These are phyloP conservation scores for Drosophila gunungcola DNA, from an alignment of 1,140 invertebrate species.

Conservation along the genomic window DNA sequence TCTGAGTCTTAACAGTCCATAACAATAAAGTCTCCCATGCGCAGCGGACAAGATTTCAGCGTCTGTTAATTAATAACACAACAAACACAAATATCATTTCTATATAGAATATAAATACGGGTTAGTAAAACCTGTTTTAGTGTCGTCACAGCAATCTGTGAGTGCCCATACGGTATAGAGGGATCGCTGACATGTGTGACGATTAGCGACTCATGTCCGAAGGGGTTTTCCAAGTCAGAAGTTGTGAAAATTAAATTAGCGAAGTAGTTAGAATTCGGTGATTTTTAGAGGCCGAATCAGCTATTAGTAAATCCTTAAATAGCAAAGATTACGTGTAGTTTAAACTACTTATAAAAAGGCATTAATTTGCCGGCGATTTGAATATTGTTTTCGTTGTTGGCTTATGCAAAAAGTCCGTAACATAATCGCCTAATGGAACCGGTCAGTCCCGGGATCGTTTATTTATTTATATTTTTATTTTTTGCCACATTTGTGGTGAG, in stretches of 20 bases:
- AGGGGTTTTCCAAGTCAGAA: conserved; percentile 33
- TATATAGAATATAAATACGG: conserved; percentile 18
- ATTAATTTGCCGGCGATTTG: conserved; percentile 21
- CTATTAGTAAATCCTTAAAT: conserved; percentile 7
- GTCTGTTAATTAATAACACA: conserved; percentile 49
- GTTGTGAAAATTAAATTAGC: conserved; percentile 38
- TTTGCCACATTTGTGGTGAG: conserved; percentile 23
- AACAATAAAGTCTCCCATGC: conserved; percentile 34
- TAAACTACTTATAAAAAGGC: neutral
- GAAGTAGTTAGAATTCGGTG: conserved; percentile 17
- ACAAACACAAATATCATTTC: conserved; percentile 12
- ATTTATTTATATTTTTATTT: conserved; percentile 22
- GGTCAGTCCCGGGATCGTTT: conserved; percentile 13
- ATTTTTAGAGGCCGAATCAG: conserved; percentile 8
- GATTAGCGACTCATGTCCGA: conserved; percentile 32
- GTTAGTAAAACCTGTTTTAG: conserved; percentile 46
- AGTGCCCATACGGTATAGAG: neutral
- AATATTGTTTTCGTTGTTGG: conserved; percentile 28
- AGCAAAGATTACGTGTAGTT: neutral
- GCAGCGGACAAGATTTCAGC: conserved; percentile 13
- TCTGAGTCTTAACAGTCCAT: conserved; percentile 10
- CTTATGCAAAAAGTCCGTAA: conserved; percentile 38
- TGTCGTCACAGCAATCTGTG: conserved; percentile 50
- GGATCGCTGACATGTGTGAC: conserved; percentile 2
- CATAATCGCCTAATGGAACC: conserved; percentile 44